These are phyloP conservation scores for Philaethria dido DNA, from an alignment of 2,888 invertebrate species.

Conservation along the genomic window DNA sequence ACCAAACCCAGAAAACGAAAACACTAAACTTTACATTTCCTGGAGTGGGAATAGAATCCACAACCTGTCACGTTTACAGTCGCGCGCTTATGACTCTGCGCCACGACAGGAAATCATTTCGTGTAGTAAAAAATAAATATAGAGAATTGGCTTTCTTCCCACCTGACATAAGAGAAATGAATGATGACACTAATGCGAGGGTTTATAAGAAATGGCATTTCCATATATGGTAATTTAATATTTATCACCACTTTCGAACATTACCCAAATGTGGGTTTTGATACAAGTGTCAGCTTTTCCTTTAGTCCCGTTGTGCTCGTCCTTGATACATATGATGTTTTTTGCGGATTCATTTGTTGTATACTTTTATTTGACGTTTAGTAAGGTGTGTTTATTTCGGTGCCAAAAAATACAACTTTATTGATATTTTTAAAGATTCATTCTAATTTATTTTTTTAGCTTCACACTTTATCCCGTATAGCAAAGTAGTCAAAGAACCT, in stretches of 20 bases:
- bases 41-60: no score
- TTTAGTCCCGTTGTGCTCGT: constrained; percentile 11
- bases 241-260: constrained; percentile 25
- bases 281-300: background rate
- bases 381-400: no score
- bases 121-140: background rate
- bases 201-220: background rate
- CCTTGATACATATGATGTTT: constrained; percentile 18
- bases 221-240: constrained; percentile 14
- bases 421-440: no score
- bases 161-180: constrained; percentile 16
- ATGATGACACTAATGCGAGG: constrained; percentile 20
- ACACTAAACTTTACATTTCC: no score
- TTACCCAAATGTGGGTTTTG: constrained; percentile 19
- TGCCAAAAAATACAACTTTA: no score
- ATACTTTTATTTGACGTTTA: no score
- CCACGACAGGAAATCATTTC: background rate
- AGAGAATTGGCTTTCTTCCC: constrained; percentile 2
- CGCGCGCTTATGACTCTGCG: no score
- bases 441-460: no score
- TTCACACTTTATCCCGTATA: no score
- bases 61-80: no score
- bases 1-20: no score
- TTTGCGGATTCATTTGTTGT: background rate
- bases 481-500: no score